Evolutionary conservation across 2,888 invertebrate species (phyloP).

Genomic region (Caenorhabditis angaria): DNA sequence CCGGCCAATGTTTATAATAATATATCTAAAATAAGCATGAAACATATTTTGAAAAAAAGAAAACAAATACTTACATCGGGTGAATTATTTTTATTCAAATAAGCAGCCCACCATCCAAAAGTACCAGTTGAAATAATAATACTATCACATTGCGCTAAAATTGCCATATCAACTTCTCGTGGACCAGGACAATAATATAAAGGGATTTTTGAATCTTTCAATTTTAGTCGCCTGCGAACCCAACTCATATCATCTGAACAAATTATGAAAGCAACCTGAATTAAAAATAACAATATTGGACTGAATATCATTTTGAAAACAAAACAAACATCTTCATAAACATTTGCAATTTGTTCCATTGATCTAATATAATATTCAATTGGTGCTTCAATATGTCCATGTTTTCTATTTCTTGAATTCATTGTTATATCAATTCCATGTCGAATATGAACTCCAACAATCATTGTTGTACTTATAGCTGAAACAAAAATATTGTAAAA

Average conservation of each 20-base stretch:
- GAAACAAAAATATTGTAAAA: too few species aligned
- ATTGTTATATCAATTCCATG: conserved; percentile 73
- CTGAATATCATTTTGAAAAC: too few species aligned
- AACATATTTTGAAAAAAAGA: neutral
- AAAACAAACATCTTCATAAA: conserved; percentile 24
- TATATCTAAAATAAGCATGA: conserved; percentile 54
- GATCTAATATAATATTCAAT: conserved; percentile 70
- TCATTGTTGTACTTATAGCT: conserved; percentile 42
- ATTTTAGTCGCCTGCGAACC: conserved; percentile 55
- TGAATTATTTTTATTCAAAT: conserved; percentile 58
- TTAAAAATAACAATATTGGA: neutral
- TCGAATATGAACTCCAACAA: conserved; percentile 73
- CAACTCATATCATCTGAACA: conserved; percentile 73
- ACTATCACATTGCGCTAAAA: conserved; percentile 71
- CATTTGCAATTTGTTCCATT: conserved; percentile 45
- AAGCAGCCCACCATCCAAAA: conserved; percentile 74
- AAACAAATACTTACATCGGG: conserved; percentile 16
- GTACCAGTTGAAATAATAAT: conserved; percentile 73
- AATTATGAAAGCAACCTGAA: conserved; percentile 72
- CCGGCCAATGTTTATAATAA: conserved; percentile 73
- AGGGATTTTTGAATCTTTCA: conserved; percentile 5
- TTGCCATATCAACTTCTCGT: conserved; percentile 72
- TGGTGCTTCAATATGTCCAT: conserved; percentile 72
- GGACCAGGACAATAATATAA: conserved; percentile 46
- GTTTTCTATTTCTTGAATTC: conserved; percentile 56